Evolutionary conservation across 2,113 vertebrate genomes (phyloP).

Genomic region (Lipotes vexillifer): DNA sequence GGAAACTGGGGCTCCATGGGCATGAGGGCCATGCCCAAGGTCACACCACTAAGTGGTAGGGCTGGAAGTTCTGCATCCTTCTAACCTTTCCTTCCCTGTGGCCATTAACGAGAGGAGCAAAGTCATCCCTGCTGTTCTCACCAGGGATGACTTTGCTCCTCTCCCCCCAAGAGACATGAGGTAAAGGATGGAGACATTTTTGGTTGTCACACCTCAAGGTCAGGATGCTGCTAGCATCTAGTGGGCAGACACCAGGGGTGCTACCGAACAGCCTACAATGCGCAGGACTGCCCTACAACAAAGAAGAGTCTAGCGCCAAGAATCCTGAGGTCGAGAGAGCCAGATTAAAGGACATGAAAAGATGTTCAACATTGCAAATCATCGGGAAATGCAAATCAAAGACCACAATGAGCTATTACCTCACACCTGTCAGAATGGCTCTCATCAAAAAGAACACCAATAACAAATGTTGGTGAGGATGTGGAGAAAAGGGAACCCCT

Average conservation of each 20-base stretch:
- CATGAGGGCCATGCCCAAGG: not conserved
- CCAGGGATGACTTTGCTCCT: not conserved
- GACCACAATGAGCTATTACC: not conserved
- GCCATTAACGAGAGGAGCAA: no score
- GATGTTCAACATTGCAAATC: not conserved
- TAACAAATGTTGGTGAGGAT: not conserved
- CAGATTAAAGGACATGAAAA: not conserved
- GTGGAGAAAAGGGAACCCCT: not conserved
- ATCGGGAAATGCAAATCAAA: not conserved
- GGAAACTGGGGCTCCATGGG: not conserved
- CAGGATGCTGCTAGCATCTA: not conserved
- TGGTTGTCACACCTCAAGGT: not conserved
- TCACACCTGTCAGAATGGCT: no score
- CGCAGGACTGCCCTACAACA: no score
- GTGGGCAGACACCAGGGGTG: not conserved
- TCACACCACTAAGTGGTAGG: not conserved
- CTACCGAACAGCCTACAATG: not conserved
- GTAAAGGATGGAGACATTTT: not conserved
- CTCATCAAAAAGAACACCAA: not conserved
- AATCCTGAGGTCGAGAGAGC: not conserved
- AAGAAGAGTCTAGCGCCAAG: not conserved
- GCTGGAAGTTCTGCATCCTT: not conserved
- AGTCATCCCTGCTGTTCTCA: not conserved
- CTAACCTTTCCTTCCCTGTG: not conserved
- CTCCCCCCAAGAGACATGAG: not conserved